Percentiles rank a stretch among this genome's conserved stretches.
Evolutionary conservation across 1,140 invertebrate genomes (phyloP).

Genomic region (Metopolophium dirhodum): DNA sequence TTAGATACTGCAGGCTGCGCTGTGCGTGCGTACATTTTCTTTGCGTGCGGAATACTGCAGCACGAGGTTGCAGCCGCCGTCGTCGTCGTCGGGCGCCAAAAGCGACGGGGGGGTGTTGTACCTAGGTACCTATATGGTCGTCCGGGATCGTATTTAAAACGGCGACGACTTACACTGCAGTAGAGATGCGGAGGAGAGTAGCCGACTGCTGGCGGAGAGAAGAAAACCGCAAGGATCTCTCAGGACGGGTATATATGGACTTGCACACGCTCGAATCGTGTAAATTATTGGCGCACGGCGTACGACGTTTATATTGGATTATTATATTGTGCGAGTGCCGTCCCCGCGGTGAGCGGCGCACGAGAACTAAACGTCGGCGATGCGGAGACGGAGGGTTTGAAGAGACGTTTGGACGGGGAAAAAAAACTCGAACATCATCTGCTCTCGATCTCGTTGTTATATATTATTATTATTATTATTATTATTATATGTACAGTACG

Average conservation of each 20-base stretch:
- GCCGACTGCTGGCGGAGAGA: not conserved
- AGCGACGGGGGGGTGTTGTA: conserved; percentile 7
- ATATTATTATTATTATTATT: not conserved
- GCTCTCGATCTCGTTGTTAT: not conserved
- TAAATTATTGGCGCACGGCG: not conserved
- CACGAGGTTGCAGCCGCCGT: not conserved
- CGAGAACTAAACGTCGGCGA: not conserved
- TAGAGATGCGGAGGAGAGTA: not conserved
- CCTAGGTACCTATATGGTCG: not conserved
- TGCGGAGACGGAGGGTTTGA: not conserved
- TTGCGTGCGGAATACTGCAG: not conserved
- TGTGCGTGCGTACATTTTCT: not conserved
- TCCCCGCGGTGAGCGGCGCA: not conserved
- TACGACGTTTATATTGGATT: not conserved
- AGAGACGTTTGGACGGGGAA: not conserved
- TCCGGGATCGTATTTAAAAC: not conserved
- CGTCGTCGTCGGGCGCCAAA: not conserved
- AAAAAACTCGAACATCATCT: not conserved
- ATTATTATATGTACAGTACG: not conserved
- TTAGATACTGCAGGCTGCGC: no score
- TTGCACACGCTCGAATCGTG: not conserved
- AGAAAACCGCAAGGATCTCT: not conserved
- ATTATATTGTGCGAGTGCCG: not conserved
- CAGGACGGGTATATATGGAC: not conserved
- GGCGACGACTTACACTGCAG: not conserved